Evolutionary conservation across 2,888 invertebrate genomes (phyloP), one percentile per base, ranked within the genome.

Genomic region (Julus scanicus): DNA sequence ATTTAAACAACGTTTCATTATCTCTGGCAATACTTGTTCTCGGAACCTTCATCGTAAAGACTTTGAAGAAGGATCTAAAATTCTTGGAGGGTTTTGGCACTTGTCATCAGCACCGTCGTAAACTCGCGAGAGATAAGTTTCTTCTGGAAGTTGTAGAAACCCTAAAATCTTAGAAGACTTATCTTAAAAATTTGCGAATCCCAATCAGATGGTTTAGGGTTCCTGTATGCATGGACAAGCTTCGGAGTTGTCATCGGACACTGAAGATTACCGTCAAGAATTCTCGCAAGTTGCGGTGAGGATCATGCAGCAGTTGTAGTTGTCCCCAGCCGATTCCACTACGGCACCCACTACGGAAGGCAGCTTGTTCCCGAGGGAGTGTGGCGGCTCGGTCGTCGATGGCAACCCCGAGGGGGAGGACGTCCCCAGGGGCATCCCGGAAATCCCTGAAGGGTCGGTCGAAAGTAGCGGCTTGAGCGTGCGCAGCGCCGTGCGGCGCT

Each of bases 261-360:
- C 44, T 8, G 6, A 2, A 44, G 8, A 44, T 5, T 44, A 5
- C 1, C 8, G 5, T 0, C 44, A 8, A 44, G 5, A 0, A 1
- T 44, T 8, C 1, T 8, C 44, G 8, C 44, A 5, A 71, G 29
- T 29, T 29, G 29, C 9, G 6, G 20, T 13, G 37, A 29, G 37
- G 29, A 29, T 9, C 9, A 71, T n/a, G 29, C 8, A 20, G 29
- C 8, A 20, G 80, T 13, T 37, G 37, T 80, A 80, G 80, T 80
- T 37, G 2, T 13, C 37, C 80, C 1, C 80, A 13, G 11, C 2
- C 80, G 13, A 63, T 29, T 29, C 29, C 71, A 71, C 80, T 13
- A 80, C 80, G 80, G 80, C 80, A 80, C 80, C 80, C 80, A 80
- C 80, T 13, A 20, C 80, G 11, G 80, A 80, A 80, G 80, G 80